Evolutionary conservation across 1,140 invertebrate species (phyloP).

Genomic region (Aphelenchoides fujianensis): DNA sequence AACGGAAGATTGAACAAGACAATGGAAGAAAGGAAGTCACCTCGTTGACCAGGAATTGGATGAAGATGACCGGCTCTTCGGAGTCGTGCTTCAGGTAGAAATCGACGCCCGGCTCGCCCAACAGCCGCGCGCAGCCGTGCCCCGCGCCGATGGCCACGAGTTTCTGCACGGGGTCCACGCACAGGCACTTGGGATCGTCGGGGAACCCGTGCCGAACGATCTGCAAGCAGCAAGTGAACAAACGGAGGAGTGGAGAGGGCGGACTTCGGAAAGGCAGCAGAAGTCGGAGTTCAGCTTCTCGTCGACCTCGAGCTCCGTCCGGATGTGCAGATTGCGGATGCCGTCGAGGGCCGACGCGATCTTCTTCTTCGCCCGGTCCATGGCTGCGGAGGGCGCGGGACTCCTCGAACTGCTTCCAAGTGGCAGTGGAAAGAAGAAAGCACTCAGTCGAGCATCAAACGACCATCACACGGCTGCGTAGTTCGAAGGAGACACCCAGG

Average conservation of each 20-base stretch:
- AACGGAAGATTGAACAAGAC: slow-evolving; percentile 41
- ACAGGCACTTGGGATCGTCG: slow-evolving; percentile 88
- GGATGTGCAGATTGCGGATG: slow-evolving; percentile 38
- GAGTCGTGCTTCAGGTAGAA: slow-evolving; percentile 77
- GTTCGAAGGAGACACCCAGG: background rate
- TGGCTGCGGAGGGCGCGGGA: slow-evolving; percentile 8
- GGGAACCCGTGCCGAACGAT: slow-evolving; percentile 83
- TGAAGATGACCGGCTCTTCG: slow-evolving; percentile 73
- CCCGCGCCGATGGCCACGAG: slow-evolving; percentile 93
- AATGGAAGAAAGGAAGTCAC: slow-evolving; percentile 52
- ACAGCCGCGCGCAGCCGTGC: slow-evolving; percentile 88
- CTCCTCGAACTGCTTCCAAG: too few relatives aligned
- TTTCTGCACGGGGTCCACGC: slow-evolving; percentile 94
- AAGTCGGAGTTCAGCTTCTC: slow-evolving; percentile 44
- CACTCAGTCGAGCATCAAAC: background rate
- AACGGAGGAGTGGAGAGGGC: background rate
- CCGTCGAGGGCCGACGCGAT: slow-evolving; percentile 52
- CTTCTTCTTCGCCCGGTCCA: slow-evolving; percentile 35
- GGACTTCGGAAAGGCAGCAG: slow-evolving; percentile 45
- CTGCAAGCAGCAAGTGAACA: slow-evolving; percentile 39
- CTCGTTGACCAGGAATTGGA: slow-evolving; percentile 91
- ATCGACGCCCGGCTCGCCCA: slow-evolving; percentile 76
- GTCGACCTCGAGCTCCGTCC: slow-evolving; percentile 51
- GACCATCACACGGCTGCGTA: background rate
- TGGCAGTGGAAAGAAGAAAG: background rate